Evolutionary conservation across 2,888 invertebrate genomes (phyloP), one percentile per base, ranked within the genome.

Genomic region (Sphaerophoria rueppellii): DNA sequence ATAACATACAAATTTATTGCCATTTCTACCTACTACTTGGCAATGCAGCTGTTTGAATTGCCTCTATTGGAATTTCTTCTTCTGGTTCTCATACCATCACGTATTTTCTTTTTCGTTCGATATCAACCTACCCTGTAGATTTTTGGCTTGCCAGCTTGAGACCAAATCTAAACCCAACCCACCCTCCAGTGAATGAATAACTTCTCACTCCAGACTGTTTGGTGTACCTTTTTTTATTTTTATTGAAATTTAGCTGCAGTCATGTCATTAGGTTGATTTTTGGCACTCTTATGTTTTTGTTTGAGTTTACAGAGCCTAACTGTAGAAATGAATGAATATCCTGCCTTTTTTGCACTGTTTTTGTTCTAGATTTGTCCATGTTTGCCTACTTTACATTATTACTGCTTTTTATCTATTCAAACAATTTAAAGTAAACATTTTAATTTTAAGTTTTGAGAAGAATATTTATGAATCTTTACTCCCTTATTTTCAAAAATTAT

Each of bases 31-130:
- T 43, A 24, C 48, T 34, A 34, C 12, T 54, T 74, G 55, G 55
- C 65, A 71, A 71, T 74, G 82, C 82, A 82, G 79, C 65, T 75
- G 70, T 82, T 57, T 72, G 43, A 57, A 50, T 50, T 14, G 35
- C 6, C 34, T 65, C 11, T 12, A 69, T 67, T 70, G 70, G 70
- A 70, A 69, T 78, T 78, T 12, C 4, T 9, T 46, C 43, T 57
- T 69, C 40, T 40, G 6, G 40, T 46, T 40, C 11, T 37, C 48
- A 69, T 69, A 16, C 67, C 67, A 24, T 52, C 16, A 54, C 40
- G 40, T 4, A 60, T 6, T 24, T 24, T 24, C 24, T 24, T 24
- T 24, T 24, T 24, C 24, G 24, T 2, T 24, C 24, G 24, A 16
- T 24, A 60, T 43, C 24, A 43, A 24, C 58, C 37, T 43, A 60